Evolutionary conservation across 2,113 vertebrate species (phyloP), one percentile per base, ranked within the genome.

Genomic region (Clarias gariepinus): DNA sequence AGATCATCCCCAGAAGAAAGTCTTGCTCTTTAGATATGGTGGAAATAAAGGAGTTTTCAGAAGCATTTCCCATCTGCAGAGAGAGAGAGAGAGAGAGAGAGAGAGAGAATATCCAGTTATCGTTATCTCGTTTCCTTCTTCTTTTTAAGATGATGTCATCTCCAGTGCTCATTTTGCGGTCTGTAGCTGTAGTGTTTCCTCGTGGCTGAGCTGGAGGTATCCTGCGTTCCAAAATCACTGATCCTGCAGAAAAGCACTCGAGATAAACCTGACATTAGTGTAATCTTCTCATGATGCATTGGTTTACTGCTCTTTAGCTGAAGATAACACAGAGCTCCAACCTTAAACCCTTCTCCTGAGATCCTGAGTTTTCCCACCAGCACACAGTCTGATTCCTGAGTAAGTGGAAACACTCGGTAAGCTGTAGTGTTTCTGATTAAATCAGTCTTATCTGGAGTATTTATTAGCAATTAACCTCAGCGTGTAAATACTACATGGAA

Each of bases 61-160:
- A 95, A 0, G 36, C 92, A 92, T 95, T 96, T 93, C 93, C 95
- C 96, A 96, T 96, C 95, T 96, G 90, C 47, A 94, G 55, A 28
- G 78, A 87, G 18, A 85, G 55, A 23, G 19, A 53, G 16, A 61
- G 28, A 83, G 41, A 86, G 55, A 87, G 18, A 85, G 55, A 23
- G 19, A 53, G 16, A 61, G 28, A 83, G 41, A 86, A 52, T n/a
- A 9, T 76, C 11, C 47, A 47, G 47, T 47, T 12, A 12, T 52
- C 4, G 11, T 53, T 76, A 2, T 25, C 11, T 76, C 6, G 4
- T 55, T 1, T 25, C 12, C 18, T 69, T 30, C 6, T 8, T 2
- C 2, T 33, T 0, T 68, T 30, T 5, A 6, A 69, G n/a, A 30
- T 30, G 66, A 68, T 7, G 28, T 13, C 25, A 63, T 11, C 11